Percentiles rank a stretch among this genome's conserved stretches.
phyloP scores from a whole-genome alignment of 2,113 vertebrate genomes.

The Esox niger region DNA sequence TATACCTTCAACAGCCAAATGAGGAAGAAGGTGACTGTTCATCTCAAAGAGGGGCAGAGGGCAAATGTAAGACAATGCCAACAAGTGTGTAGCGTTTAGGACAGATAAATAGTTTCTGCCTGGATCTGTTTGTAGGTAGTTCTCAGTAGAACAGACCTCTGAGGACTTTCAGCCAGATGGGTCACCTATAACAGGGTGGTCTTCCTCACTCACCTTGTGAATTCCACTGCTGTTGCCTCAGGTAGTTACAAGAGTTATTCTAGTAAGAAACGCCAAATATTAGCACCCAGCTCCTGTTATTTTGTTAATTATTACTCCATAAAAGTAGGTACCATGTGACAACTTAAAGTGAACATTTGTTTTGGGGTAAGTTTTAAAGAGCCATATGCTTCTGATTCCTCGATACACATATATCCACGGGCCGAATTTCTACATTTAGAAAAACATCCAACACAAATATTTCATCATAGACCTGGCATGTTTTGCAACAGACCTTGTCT shows the following conservation, averaged over 20 bases:
- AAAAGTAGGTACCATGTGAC: slow-evolving; percentile 56
- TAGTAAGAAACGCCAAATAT: slow-evolving; percentile 57
- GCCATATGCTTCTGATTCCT: slow-evolving; percentile 59
- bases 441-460: slow-evolving; percentile 42
- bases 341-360: slow-evolving; percentile 59
- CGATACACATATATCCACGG: slow-evolving; percentile 42
- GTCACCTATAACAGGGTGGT: slow-evolving; percentile 45
- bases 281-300: slow-evolving; percentile 59
- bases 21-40: slow-evolving; percentile 22
- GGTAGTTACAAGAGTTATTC: slow-evolving; percentile 46
- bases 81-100: slow-evolving; percentile 12
- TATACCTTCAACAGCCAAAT: slow-evolving; percentile 3
- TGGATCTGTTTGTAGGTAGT: neutral
- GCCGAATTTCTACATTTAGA: slow-evolving; percentile 29
- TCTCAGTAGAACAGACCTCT: neutral
- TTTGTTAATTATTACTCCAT: slow-evolving; percentile 59
- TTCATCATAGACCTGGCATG: slow-evolving; percentile 42
- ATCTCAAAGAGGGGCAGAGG: slow-evolving; percentile 20
- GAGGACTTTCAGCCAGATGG: slow-evolving; percentile 32
- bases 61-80: slow-evolving; percentile 10
- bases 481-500: slow-evolving; percentile 25
- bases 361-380: slow-evolving; percentile 45
- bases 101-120: slow-evolving; percentile 3
- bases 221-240: slow-evolving; percentile 55
- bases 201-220: slow-evolving; percentile 39